Evolutionary conservation across 2,888 invertebrate species (phyloP).

Genomic region (Nematopogon swammerdamellus): DNA sequence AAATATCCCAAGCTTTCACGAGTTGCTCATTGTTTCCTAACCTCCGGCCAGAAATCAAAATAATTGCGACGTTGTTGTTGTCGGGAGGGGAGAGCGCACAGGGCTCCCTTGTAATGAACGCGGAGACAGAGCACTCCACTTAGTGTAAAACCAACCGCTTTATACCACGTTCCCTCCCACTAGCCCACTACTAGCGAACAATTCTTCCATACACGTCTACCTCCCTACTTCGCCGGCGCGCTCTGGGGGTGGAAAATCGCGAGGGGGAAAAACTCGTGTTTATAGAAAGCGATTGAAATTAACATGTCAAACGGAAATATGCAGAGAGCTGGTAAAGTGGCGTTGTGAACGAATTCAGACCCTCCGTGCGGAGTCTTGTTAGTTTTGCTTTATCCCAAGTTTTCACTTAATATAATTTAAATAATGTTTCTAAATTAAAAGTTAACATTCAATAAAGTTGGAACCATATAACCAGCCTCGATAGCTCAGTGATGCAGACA

Average conservation of each 20-base stretch:
- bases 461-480: too few species aligned
- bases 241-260: background rate
- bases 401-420: too few species aligned
- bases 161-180: background rate
- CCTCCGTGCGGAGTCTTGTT: too few species aligned
- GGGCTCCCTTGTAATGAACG: background rate
- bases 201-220: too few species aligned
- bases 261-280: background rate
- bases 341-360: too few species aligned
- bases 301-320: background rate
- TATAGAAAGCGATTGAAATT: background rate
- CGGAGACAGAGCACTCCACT: background rate
- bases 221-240: too few species aligned
- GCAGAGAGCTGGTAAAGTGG: background rate
- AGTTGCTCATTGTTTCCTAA: background rate
- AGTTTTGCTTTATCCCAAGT: too few species aligned
- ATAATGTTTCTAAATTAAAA: too few species aligned
- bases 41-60: background rate
- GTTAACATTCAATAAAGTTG: too few species aligned
- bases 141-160: background rate
- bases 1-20: too few species aligned
- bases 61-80: background rate
- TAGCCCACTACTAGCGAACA: too few species aligned
- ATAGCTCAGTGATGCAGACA: too few species aligned
- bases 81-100: background rate